Evolutionary conservation across 92 coral and sea anemone species (phyloP).

Genomic region (Meandrina meandrites): DNA sequence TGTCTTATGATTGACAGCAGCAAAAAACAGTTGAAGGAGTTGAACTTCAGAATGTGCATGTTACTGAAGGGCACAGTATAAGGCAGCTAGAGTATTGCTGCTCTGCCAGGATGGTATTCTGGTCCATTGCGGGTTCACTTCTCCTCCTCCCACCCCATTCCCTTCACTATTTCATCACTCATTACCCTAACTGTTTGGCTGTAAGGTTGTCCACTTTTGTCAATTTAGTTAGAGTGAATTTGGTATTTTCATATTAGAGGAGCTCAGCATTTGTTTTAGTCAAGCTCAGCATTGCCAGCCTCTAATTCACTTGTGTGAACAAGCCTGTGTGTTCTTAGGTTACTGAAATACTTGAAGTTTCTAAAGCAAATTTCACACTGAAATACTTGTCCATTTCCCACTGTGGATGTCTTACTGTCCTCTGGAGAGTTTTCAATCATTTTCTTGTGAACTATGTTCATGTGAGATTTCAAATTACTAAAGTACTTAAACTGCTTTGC

Average conservation of each 20-base stretch:
- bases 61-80: too few relatives aligned
- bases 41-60: too few relatives aligned
- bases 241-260: background rate
- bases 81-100: too few relatives aligned
- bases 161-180: too few relatives aligned
- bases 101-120: too few relatives aligned
- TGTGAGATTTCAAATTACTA: constrained; percentile 79
- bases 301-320: constrained; percentile 61
- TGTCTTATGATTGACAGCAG: too few relatives aligned
- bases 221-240: too few relatives aligned
- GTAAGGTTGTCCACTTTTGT: too few relatives aligned
- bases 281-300: background rate
- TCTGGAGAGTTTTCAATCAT: constrained; percentile 16
- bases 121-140: too few relatives aligned
- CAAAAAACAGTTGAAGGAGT: too few relatives aligned
- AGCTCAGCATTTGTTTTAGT: background rate
- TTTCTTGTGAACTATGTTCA: constrained; percentile 73
- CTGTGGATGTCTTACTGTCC: background rate
- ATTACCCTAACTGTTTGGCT: too few relatives aligned
- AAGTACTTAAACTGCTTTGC: constrained; percentile 77
- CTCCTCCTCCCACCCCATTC: too few relatives aligned
- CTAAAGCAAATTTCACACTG: constrained; percentile 80
- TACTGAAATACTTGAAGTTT: constrained; percentile 81
- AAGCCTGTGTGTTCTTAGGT: constrained; percentile 77
- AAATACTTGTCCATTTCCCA: constrained; percentile 32